A percentile compares a stretch with the other conserved stretches of the same genome.
Conservation (phyloP, 30 jellyfish, hydroid and myxozoan genomes). For the Phacellophora camtschatica region DNA sequence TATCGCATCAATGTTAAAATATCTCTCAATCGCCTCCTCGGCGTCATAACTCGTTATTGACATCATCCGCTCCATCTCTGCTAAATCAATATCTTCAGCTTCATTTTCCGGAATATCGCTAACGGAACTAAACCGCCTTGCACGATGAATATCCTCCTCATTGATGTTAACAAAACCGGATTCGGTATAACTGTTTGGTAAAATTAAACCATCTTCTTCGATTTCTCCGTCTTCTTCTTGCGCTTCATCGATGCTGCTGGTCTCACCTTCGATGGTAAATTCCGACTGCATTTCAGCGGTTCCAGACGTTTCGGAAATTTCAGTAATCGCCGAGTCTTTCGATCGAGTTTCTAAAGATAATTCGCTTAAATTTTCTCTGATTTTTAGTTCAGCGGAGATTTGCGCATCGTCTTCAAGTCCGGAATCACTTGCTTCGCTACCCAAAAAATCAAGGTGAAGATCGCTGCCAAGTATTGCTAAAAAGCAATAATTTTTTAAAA, state of each 20-base stretch:
- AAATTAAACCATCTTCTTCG: constrained; percentile 68
- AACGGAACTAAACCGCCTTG: constrained; percentile 60
- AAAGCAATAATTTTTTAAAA: not conserved
- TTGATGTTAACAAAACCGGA: constrained; percentile 83
- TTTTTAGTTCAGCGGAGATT: constrained; percentile 10
- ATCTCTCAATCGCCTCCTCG: constrained; percentile 79
- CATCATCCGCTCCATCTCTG: constrained; percentile 67
- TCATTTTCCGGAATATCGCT: constrained; percentile 88
- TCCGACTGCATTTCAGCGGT: constrained; percentile 32
- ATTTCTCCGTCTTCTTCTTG: constrained; percentile 59
- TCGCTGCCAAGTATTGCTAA: constrained; percentile 57
- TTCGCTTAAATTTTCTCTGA: constrained; percentile 38
- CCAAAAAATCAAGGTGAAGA: constrained; percentile 26
- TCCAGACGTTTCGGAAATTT: constrained; percentile 13
- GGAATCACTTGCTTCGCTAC: constrained; percentile 72
- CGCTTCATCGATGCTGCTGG: constrained; percentile 15
- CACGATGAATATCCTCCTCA: constrained; percentile 41
- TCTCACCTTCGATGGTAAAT: not conserved
- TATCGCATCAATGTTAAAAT: constrained; percentile 91
- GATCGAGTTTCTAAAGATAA: constrained; percentile 43
- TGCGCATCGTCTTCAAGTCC: constrained; percentile 86
- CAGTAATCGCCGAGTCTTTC: constrained; percentile 56
- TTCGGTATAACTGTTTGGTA: constrained; percentile 93
- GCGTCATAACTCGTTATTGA: constrained; percentile 84
- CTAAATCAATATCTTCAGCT: constrained; percentile 62